Evolutionary conservation across 2,113 vertebrate species (phyloP).

Genomic region (Leptobrachium ailaonicum): DNA sequence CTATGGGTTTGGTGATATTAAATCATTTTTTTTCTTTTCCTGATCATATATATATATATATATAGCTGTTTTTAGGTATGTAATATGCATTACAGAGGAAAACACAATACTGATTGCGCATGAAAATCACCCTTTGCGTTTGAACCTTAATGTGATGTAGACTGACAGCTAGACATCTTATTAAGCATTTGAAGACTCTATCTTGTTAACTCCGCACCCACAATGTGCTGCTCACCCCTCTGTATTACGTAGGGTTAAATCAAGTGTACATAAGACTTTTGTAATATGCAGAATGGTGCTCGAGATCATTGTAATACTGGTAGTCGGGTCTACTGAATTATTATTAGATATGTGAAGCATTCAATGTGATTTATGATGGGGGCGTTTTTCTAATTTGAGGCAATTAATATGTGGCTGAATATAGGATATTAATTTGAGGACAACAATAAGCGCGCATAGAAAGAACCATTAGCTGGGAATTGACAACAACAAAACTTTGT

Average conservation of each 20-base stretch:
- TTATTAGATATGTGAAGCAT: conserved; percentile 12
- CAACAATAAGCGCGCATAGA: conserved; percentile 1
- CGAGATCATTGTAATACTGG: conserved; percentile 23
- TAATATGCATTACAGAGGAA: too few species aligned
- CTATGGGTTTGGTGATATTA: background rate
- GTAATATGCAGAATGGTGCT: conserved; percentile 3
- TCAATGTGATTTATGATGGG: conserved; percentile 39
- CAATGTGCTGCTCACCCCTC: background rate
- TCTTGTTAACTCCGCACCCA: too few species aligned
- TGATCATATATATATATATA: too few species aligned
- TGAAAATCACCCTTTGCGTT: too few species aligned
- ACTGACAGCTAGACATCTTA: too few species aligned
- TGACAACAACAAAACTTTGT: conserved; percentile 42
- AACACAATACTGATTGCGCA: too few species aligned
- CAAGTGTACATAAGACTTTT: background rate
- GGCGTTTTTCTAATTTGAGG: conserved; percentile 27
- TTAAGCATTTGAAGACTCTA: too few species aligned
- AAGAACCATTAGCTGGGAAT: conserved; percentile 28
- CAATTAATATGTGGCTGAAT: conserved; percentile 33
- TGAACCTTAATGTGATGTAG: too few species aligned
- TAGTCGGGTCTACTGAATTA: conserved; percentile 19
- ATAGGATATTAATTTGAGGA: conserved; percentile 31
- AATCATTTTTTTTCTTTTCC: background rate
- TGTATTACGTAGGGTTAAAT: background rate
- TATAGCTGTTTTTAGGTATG: too few species aligned